Evolutionary conservation across 2,888 invertebrate genomes (phyloP), one percentile per base, ranked within the genome.

Genomic region (Drosophila subquinaria): DNA sequence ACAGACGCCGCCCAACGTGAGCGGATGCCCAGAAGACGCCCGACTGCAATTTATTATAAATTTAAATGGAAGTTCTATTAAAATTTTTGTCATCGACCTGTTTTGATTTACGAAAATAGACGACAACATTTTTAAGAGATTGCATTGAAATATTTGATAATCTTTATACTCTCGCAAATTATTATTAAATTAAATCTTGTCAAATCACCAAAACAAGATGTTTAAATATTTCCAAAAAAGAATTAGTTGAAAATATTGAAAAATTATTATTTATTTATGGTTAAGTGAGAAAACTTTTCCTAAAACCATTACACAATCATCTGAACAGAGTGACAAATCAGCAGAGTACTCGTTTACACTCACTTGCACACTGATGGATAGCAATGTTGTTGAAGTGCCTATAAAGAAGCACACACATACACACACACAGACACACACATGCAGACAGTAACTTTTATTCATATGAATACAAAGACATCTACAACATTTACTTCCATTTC

Each of bases 401-500:
- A 69, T 63, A 78, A 61, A 50, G 47, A 45, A 63, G 2, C n/a
- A n/a, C n/a, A n/a, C n/a, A n/a, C n/a, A n/a, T 5, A 23, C 23
- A 13, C 27, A 51, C 35, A 51, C 1, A 38, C 11, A 38, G 30
- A 51, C 20, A 13, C 20, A 15, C 4, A 48, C 9, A 1, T 27
- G 9, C 5, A 15, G 30, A 13, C 53, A 30, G 27, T 43, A 20
- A 56, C 23, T 57, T 23, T 10, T 57, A 45, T 36, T 57, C 36
- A 57, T 43, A 64, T 10, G 40, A 13, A 35, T 40, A 55, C 48
- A 56, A 62, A 45, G 52, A 45, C 23, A 62, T 47, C 36, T 42
- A 47, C 27, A 51, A 66, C 33, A 73, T 69, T 63, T 48, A 69
- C 76, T 63, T 33, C 47, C 30, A 71, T 52, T 67, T 89, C 89